Conservation (phyloP, 2,888 invertebrate genomes). For the Abrostola tripartita region DNA sequence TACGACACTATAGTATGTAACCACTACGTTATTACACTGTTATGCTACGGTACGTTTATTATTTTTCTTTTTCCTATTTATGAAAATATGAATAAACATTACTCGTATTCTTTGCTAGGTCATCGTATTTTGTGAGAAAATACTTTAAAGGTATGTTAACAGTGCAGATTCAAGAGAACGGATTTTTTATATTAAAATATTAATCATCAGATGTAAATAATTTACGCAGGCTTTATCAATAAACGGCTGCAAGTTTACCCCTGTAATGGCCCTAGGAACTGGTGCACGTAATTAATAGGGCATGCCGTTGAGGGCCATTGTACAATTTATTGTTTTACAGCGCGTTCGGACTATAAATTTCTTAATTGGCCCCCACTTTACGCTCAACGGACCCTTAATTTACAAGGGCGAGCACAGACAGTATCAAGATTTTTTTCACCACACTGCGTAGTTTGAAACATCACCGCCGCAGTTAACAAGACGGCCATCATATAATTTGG, state of each 20-base stretch:
- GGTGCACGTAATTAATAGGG: slow-evolving; percentile 81
- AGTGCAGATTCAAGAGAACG: too few relatives aligned
- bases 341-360: slow-evolving; percentile 84
- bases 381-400: slow-evolving; percentile 82
- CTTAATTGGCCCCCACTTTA: slow-evolving; percentile 85
- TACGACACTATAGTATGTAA: too few relatives aligned
- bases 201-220: slow-evolving; percentile 22
- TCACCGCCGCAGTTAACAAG: slow-evolving; percentile 69
- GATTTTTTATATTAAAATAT: too few relatives aligned
- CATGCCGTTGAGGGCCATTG: slow-evolving; percentile 78
- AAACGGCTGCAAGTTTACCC: slow-evolving; percentile 48
- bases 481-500: slow-evolving; percentile 79
- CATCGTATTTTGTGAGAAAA: too few relatives aligned
- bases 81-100: neutral
- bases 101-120: too few relatives aligned
- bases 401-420: slow-evolving; percentile 82
- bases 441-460: slow-evolving; percentile 44
- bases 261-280: slow-evolving; percentile 68
- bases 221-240: slow-evolving; percentile 50
- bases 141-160: too few relatives aligned
- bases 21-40: too few relatives aligned
- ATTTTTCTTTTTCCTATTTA: too few relatives aligned
- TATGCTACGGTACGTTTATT: too few relatives aligned
- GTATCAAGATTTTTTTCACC: slow-evolving; percentile 73
- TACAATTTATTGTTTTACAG: slow-evolving; percentile 87